Percentiles rank a stretch among this genome's conserved stretches.
Evolutionary conservation across 2,797 vertebrate species (phyloP).

Genomic region (Acomys russatus): DNA sequence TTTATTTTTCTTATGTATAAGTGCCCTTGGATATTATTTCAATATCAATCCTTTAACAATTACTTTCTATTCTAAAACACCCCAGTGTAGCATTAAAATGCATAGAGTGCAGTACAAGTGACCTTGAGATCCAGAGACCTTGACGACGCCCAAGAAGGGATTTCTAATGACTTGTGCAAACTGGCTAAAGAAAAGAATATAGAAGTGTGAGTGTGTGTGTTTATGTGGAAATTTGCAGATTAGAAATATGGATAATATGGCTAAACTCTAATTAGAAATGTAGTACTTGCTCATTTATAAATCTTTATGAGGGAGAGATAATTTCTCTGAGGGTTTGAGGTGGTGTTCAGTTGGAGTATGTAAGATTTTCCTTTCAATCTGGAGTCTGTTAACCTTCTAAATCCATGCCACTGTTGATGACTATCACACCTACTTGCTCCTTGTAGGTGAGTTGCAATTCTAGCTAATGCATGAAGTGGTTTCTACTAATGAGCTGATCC

Average conservation of each 20-base stretch:
- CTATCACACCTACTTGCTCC: background rate
- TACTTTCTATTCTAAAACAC: conserved; percentile 39
- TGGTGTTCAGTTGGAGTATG: background rate
- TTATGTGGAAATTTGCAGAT: background rate
- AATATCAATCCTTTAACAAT: conserved; percentile 52
- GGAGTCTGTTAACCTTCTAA: background rate
- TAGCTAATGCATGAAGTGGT: background rate
- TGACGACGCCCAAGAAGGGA: background rate
- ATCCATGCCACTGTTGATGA: background rate
- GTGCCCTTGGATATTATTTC: background rate
- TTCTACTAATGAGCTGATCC: background rate
- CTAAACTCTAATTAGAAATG: conserved; percentile 12
- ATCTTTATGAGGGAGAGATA: background rate
- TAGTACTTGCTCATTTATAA: background rate
- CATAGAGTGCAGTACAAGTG: background rate
- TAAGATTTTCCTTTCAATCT: background rate
- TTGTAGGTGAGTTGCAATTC: background rate
- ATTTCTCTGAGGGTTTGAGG: background rate
- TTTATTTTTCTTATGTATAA: conserved; percentile 19
- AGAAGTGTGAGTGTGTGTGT: background rate
- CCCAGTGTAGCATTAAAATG: background rate
- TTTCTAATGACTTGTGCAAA: background rate
- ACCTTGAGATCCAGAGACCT: background rate
- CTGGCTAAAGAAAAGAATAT: background rate
- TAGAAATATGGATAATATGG: background rate